Conservation (phyloP, 1,140 invertebrate genomes). For the Atopsyche davidsoni region DNA sequence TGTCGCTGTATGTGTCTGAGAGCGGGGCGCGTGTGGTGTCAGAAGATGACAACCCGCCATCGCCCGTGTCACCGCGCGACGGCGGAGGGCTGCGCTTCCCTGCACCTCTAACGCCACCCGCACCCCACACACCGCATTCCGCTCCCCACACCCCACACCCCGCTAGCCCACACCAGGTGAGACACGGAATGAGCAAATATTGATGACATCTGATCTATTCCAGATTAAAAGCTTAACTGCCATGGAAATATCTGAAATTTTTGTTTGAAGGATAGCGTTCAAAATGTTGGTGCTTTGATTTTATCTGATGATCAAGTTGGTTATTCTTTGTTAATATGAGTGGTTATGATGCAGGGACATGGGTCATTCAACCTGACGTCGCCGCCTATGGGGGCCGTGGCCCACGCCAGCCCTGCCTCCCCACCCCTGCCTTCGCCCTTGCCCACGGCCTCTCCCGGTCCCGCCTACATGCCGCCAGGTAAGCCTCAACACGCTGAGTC, state of each 20-base stretch:
- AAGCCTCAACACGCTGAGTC: too few species aligned
- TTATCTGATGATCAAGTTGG: slow-evolving; percentile 1
- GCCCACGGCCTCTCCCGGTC: slow-evolving; percentile 69
- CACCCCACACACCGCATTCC: slow-evolving; percentile 45
- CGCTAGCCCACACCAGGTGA: slow-evolving; percentile 44
- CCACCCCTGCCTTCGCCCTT: slow-evolving; percentile 48
- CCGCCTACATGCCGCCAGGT: slow-evolving; percentile 71
- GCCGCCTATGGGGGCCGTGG: slow-evolving; percentile 53
- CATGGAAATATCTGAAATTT: too few species aligned
- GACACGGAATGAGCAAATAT: neutral
- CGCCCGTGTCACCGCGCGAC: slow-evolving; percentile 65
- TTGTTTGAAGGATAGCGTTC: too few species aligned
- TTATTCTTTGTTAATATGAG: too few species aligned
- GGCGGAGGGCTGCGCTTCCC: slow-evolving; percentile 38
- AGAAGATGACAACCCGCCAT: slow-evolving; percentile 94
- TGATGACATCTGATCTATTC: too few species aligned
- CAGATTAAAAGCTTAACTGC: too few species aligned
- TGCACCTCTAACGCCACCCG: slow-evolving; percentile 43
- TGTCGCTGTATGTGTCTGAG: slow-evolving; percentile 92
- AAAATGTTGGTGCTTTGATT: neutral
- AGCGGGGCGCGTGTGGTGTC: slow-evolving; percentile 76
- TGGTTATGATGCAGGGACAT: slow-evolving; percentile 34
- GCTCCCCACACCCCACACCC: slow-evolving; percentile 47
- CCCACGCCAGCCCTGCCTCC: slow-evolving; percentile 35
- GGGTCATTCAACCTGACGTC: slow-evolving; percentile 78